phyloP scores from a whole-genome alignment of 2,113 vertebrate species.

The Cariama cristata region DNA sequence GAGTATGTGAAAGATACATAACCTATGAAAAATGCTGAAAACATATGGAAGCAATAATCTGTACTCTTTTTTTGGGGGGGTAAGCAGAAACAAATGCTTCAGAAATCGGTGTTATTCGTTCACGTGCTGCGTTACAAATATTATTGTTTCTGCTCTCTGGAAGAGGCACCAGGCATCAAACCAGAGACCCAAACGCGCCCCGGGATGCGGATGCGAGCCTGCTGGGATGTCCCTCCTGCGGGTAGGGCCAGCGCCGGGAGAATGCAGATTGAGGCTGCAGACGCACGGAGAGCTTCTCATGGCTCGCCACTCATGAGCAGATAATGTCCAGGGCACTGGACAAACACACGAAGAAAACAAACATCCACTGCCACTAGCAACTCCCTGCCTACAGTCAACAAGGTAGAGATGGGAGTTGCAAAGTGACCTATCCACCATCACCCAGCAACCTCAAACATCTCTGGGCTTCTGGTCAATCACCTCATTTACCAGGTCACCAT shows the following conservation, averaged over 20 bases:
- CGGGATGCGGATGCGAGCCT: fast-evolving
- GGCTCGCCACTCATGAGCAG: fast-evolving
- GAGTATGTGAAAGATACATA: conserved; percentile 43
- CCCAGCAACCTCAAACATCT: background rate
- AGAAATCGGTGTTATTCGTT: background rate
- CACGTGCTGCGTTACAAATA: background rate
- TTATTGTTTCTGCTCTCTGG: conserved; percentile 28
- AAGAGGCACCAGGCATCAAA: background rate
- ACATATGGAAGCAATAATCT: conserved; percentile 70
- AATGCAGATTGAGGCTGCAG: background rate
- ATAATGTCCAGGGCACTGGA: background rate
- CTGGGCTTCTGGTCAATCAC: background rate
- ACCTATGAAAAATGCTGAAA: conserved; percentile 64
- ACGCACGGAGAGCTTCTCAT: background rate
- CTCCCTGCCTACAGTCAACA: conserved; percentile 10
- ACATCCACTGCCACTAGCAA: background rate
- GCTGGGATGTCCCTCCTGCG: background rate
- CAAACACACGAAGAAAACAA: background rate
- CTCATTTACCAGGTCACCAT: background rate
- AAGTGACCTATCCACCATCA: background rate
- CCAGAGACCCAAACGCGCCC: background rate
- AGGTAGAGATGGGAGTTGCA: background rate
- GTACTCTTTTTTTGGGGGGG: background rate
- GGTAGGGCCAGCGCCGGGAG: background rate
- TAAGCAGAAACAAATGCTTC: conserved; percentile 49